Evolutionary conservation across 2,113 vertebrate species (phyloP), one percentile per base, ranked within the genome.

Genomic region (Gymnarchus niloticus): DNA sequence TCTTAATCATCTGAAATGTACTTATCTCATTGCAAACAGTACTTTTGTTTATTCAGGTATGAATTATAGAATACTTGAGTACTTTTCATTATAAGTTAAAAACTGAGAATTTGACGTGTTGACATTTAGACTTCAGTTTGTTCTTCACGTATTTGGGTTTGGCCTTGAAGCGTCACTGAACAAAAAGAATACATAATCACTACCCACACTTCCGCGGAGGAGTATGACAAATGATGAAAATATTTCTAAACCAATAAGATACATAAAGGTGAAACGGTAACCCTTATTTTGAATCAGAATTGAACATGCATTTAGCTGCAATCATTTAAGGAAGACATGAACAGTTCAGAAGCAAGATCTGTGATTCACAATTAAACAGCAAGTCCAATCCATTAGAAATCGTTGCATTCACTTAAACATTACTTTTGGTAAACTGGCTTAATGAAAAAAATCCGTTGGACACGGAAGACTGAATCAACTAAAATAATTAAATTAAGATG

Each of bases 151-250:
- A 33, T 54, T 61, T 56, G 65, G 5, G 28, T 54, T 3, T 76
- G 84, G 25, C 65, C 84, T 85, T 85, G 65, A 83, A 48, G 82
- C 56, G 21, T 33, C 41, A 14, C 41, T 12, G 56, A 85, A 76
- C 84, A 85, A 49, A 85, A 8, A 85, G 84, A 76, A 77, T 85
- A 10, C 48, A 14, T 77, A 85, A 77, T 77, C 61, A 54, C 84
- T 41, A n/a, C 61, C 65, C 28, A 41, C 84, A 76, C 65, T 33
- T 73, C 65, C 10, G 73, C 7, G 6, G 6, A 37, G 17, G 17
- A 76, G 9, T 10, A 37, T 3, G 23, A 6, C 23, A 41, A 77
- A 23, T 8, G 8, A 83, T 9, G 25, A 23, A 9, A 5, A 21
- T 9, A 25, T 25, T 69, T 69, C 25, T 23, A 9, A 2, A 28